Conservation (phyloP, 1,140 invertebrate species). For the Heliconius eleuchia region DNA sequence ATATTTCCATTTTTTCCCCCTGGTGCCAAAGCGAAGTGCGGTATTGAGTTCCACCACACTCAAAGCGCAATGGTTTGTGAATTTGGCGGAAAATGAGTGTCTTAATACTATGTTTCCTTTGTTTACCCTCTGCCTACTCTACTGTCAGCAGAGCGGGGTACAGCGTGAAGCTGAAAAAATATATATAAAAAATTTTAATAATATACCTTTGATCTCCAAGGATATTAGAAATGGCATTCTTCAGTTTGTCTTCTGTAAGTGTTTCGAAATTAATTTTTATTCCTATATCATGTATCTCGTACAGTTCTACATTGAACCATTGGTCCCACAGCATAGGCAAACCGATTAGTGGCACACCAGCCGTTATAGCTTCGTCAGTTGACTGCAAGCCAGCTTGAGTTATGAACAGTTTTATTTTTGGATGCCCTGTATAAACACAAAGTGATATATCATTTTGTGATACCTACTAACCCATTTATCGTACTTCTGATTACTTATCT, state of each 20-base stretch:
- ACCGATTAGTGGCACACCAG: conserved; percentile 23
- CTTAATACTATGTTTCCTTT: too few species aligned
- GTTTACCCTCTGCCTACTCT: too few species aligned
- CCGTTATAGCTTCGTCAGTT: neutral
- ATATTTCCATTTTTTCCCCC: too few species aligned
- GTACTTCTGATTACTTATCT: too few species aligned
- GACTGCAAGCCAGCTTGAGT: conserved; percentile 3
- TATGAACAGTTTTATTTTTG: neutral
- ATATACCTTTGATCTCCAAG: conserved; percentile 22
- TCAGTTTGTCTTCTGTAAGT: conserved; percentile 75
- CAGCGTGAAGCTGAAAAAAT: too few species aligned
- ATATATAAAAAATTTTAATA: neutral
- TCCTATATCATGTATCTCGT: conserved; percentile 27
- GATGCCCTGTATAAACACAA: neutral
- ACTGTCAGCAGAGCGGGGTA: too few species aligned
- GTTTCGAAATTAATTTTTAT: conserved; percentile 25
- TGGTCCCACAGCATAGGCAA: conserved; percentile 50
- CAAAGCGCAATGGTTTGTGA: too few species aligned
- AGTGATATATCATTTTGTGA: neutral
- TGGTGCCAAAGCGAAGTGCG: too few species aligned
- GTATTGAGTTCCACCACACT: too few species aligned
- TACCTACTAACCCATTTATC: neutral
- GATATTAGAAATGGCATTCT: conserved; percentile 40
- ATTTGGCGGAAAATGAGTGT: too few species aligned
- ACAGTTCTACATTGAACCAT: conserved; percentile 35